Base-by-base conservation (phyloP, 2,888 invertebrate species). In the Ptilodon capucinus region DNA sequence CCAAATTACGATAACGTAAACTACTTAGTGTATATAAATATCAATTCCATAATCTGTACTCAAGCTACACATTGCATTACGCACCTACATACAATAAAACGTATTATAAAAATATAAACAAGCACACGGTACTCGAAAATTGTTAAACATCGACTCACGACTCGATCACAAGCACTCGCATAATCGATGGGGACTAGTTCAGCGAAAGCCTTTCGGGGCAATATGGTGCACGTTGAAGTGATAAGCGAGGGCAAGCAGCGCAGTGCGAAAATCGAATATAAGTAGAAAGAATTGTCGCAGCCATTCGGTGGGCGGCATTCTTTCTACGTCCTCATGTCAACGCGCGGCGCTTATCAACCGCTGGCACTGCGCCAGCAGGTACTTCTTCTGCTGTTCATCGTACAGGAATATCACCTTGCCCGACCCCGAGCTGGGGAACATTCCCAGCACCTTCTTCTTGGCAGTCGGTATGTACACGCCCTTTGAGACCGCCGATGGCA, bases 391-490 rank as follows among this genome's bases (percentile, higher is more conserved):
- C 32, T 83, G 81, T 18, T 90, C 90, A 71, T 91, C 91, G 74
- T 81, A 86, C 0, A 91, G 67, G 62, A 91, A 80, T 56, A 91
- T 84, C 30, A 94, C 84, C 75, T 95, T 95, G 18, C 93, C 93
- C 1, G 92, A 86, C n/a, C 93, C 93, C 0, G 92, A 86, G 18
- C 91, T 91, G 0, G 94, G 91, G 81, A 95, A 95, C 66, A 95
- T 81, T 30, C 93, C 92, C 4, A 93, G 80, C 38, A 94, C 90
- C 76, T 94, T 95, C 71, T 87, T 93, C 66, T 92, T 93, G 17
- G 82, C 82, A 0, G 92, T 90, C 35, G 92, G 90, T 51, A 95
- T 92, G 71, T 92, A 92, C 4, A 97, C 93, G 40, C 97, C 97
- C 74, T 93, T 94, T 35, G 93, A 92, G 1, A 94, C 93, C 4